These are phyloP conservation scores for Pagetopsis macropterus DNA, from an alignment of 2,797 vertebrate species.

Conservation along the genomic window DNA sequence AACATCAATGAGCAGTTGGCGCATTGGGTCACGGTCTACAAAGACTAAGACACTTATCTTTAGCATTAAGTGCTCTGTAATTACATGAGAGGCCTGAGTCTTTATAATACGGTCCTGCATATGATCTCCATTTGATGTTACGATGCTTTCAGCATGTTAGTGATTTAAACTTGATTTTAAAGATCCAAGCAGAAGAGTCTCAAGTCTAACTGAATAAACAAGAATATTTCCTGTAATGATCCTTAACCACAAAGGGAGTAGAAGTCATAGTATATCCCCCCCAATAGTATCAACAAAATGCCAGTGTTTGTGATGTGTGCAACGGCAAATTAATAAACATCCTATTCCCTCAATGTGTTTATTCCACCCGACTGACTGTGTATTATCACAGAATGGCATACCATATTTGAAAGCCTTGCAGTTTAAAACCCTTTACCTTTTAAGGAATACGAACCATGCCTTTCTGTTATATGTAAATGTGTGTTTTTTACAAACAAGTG, in stretches of 20 bases:
- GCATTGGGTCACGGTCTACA: conserved; percentile 66
- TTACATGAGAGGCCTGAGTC: conserved; percentile 63
- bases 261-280: conserved; percentile 27
- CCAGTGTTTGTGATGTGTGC: conserved; percentile 57
- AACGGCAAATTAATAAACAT: conserved; percentile 62
- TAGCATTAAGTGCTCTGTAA: conserved; percentile 74
- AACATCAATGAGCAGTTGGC: conserved; percentile 76
- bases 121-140: conserved; percentile 69
- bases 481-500: conserved; percentile 67
- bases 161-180: conserved; percentile 66
- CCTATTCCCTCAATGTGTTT: conserved; percentile 49
- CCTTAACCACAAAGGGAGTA: conserved; percentile 51
- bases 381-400: conserved; percentile 52
- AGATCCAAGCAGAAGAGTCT: conserved; percentile 45
- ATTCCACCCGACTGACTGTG: conserved; percentile 45
- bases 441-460: conserved; percentile 66
- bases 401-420: conserved; percentile 64
- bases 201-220: conserved; percentile 55
- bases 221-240: conserved; percentile 48
- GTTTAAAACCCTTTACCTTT: conserved; percentile 67
- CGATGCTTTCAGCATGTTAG: conserved; percentile 61
- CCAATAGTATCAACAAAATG: conserved; percentile 53
- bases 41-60: conserved; percentile 75
- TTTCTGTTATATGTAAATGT: conserved; percentile 67
- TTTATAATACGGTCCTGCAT: conserved; percentile 55